Base-by-base conservation (phyloP, 2,113 vertebrate genomes). In the Pardalotus punctatus region DNA sequence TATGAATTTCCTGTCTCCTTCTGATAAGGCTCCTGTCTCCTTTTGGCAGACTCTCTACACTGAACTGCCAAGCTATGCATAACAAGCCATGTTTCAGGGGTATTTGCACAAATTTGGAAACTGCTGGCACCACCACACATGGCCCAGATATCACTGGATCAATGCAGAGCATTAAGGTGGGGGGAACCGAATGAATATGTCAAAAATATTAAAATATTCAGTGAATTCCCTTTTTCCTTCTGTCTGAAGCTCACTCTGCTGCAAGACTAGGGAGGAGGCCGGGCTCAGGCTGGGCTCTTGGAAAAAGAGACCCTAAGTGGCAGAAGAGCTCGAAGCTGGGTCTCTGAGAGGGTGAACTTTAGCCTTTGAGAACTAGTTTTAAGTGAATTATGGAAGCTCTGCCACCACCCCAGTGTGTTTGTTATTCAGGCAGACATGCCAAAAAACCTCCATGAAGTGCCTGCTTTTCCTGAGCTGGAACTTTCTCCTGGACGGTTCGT, bases 1-100 rank as follows among this genome's bases (percentile, higher is more conserved):
- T 12, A 65, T 94, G 87, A 94, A 94, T 97, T 97, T 97, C 91
- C 86, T 85, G 73, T 92, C 77, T 95, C 91, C 29, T 74, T 81
- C 82, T 95, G 93, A 95, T 95, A 90, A 95, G 80, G 50, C 54
- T 90, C n/a, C 88, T 81, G 81, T 73, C 87, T 96, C 35, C 21
- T 86, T 93, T 93, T 95, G 93, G 93, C 83, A 96, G 70, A 18
- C 66, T 83, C 66, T 58, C 47, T 33, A 56, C 18, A 24, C 4
- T 5, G 5, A 71, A 82, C 61, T 93, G 94, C 90, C 92, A 96
- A 90, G 67, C 53, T 80, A 15, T 56, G 67, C 51, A 83, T 77
- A 94, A 91, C 36, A 84, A 93, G 51, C 29, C 54, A 38, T 7
- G 35, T 90, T 93, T 96, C 53, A 36, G 60, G 72, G 47, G 23